Evolutionary conservation across 1,140 invertebrate species (phyloP).

Genomic region (Megathymus violae): DNA sequence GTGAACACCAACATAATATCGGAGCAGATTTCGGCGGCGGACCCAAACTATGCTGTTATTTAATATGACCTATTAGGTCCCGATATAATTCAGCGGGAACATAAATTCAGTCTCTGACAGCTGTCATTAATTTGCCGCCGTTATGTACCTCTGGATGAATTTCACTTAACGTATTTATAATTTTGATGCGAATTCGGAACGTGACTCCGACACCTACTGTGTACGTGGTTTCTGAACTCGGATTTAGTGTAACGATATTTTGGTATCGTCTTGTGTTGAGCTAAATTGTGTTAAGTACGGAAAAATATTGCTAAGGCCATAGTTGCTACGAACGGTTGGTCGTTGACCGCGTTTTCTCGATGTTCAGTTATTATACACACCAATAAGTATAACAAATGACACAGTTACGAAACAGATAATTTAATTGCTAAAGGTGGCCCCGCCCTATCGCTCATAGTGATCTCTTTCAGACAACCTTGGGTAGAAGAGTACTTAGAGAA

Average conservation of each 20-base stretch:
- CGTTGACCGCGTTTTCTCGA: too few relatives aligned
- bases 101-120: slow-evolving; percentile 71
- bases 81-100: slow-evolving; percentile 54
- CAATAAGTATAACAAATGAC: too few relatives aligned
- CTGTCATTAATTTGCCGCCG: slow-evolving; percentile 70
- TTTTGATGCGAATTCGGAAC: slow-evolving; percentile 73
- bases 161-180: slow-evolving; percentile 80
- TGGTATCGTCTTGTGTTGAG: neutral
- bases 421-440: too few relatives aligned
- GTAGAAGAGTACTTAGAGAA: too few relatives aligned
- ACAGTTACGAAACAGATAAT: too few relatives aligned
- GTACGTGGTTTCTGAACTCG: slow-evolving; percentile 45
- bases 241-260: slow-evolving; percentile 3
- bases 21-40: neutral
- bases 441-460: too few relatives aligned
- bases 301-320: too few relatives aligned
- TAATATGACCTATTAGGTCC: slow-evolving; percentile 49
- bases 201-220: slow-evolving; percentile 68
- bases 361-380: too few relatives aligned
- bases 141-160: slow-evolving; percentile 55
- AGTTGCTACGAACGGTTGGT: neutral
- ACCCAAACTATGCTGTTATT: slow-evolving; percentile 23
- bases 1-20: slow-evolving; percentile 1
- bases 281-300: too few relatives aligned
- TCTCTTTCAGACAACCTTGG: too few relatives aligned